These are phyloP conservation scores for Anguilla marmorata DNA, from an alignment of 2,797 vertebrate genomes.

Conservation along the genomic window DNA sequence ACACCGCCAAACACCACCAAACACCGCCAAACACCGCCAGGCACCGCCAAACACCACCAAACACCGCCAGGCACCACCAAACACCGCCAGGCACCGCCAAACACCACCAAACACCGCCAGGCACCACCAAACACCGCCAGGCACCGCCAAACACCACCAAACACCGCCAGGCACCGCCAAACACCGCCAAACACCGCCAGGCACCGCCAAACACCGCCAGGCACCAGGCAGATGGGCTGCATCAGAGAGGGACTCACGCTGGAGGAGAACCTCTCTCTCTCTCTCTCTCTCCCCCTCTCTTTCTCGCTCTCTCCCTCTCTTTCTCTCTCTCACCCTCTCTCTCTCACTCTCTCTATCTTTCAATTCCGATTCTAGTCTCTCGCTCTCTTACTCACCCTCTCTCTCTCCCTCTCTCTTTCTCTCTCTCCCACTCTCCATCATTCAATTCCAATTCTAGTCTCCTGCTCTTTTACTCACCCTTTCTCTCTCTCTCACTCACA, in stretches of 20 bases:
- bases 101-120: too few relatives aligned
- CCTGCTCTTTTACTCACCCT: neutral
- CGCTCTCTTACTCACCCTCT: neutral
- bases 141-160: neutral
- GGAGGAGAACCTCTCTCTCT: neutral
- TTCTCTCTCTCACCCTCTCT: neutral
- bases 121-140: too few relatives aligned
- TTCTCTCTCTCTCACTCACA: neutral
- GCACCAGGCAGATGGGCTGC: neutral
- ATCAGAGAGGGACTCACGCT: neutral
- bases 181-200: too few relatives aligned
- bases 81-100: too few relatives aligned
- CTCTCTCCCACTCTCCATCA: neutral
- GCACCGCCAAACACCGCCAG: too few relatives aligned
- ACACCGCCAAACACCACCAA: too few relatives aligned
- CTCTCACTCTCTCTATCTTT: slow-evolving; percentile 27
- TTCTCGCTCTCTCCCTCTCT: neutral
- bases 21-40: too few relatives aligned
- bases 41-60: too few relatives aligned
- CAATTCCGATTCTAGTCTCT: slow-evolving; percentile 18
- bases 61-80: too few relatives aligned
- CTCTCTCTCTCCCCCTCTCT: too few relatives aligned
- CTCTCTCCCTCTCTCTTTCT: neutral
- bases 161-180: too few relatives aligned
- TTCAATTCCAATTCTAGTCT: slow-evolving; percentile 24